A percentile compares a stretch with the other conserved stretches of the same genome.
Conservation (phyloP, 1,140 invertebrate genomes). For the Mamestra configurata region DNA sequence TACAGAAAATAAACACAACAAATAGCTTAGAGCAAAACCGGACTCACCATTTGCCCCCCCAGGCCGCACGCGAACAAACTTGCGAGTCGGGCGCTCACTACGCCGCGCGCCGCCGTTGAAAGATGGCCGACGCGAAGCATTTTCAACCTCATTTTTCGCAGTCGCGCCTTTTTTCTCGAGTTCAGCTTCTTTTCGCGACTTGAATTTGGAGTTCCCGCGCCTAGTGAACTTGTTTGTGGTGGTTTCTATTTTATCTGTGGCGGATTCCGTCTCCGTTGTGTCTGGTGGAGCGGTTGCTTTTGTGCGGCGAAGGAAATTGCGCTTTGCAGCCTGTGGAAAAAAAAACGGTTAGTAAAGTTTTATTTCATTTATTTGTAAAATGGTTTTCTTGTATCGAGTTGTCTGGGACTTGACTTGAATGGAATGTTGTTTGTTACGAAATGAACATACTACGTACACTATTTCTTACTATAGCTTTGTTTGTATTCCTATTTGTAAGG, state of each 20-base stretch:
- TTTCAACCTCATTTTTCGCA: slow-evolving; percentile 63
- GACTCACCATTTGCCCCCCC: slow-evolving; percentile 83
- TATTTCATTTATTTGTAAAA: slow-evolving; percentile 22
- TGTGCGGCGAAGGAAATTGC: slow-evolving; percentile 76
- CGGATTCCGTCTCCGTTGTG: slow-evolving; percentile 64
- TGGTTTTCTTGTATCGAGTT: slow-evolving; percentile 7
- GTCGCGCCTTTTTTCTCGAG: slow-evolving; percentile 60
- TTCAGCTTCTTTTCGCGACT: slow-evolving; percentile 68
- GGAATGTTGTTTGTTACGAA: slow-evolving; percentile 36
- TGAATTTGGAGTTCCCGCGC: slow-evolving; percentile 77
- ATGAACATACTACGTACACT: not conserved
- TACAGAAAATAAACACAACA: slow-evolving; percentile 29
- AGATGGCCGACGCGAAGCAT: slow-evolving; percentile 66
- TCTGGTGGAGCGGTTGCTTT: slow-evolving; percentile 74
- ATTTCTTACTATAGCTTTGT: slow-evolving; percentile 7
- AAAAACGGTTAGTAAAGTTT: slow-evolving; percentile 69
- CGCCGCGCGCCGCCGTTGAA: slow-evolving; percentile 67
- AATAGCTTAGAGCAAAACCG: slow-evolving; percentile 64
- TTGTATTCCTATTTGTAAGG: slow-evolving; percentile 34
- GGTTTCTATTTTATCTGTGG: slow-evolving; percentile 58
- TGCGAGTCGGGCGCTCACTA: slow-evolving; percentile 73
- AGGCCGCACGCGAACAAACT: slow-evolving; percentile 71
- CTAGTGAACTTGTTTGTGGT: slow-evolving; percentile 74
- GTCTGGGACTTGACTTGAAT: slow-evolving; percentile 1
- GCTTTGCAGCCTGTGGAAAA: slow-evolving; percentile 70